These are phyloP conservation scores for Drosophila mercatorum DNA, from an alignment of 2,888 invertebrate genomes.

Conservation along the genomic window DNA sequence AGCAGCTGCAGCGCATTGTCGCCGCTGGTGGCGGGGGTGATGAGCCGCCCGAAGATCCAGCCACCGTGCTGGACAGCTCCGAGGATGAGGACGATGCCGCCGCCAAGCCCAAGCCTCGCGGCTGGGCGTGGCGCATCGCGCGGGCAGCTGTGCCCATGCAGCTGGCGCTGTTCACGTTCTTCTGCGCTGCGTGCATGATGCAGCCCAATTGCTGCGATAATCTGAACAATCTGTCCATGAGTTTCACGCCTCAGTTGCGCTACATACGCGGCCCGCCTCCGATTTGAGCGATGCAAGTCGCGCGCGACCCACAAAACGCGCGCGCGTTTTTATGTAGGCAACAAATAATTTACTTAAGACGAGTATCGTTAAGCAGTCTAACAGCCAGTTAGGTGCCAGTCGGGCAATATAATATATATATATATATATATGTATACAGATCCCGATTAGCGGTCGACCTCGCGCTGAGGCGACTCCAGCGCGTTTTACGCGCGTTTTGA, in stretches of 20 bases:
- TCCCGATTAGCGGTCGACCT: constrained; percentile 21
- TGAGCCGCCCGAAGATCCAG: constrained; percentile 78
- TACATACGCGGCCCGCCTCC: constrained; percentile 92
- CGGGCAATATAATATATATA: constrained; percentile 8
- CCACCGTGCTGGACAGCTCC: constrained; percentile 60
- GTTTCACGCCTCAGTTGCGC: constrained; percentile 90
- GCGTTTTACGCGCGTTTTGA: constrained; percentile 25
- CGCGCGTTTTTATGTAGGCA: constrained; percentile 55
- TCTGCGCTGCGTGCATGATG: constrained; percentile 89
- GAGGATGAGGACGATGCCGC: constrained; percentile 65
- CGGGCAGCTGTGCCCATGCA: constrained; percentile 90
- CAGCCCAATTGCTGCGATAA: constrained; percentile 91
- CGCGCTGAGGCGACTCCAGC: constrained; percentile 27
- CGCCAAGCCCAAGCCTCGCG: constrained; percentile 51
- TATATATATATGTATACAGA: not conserved
- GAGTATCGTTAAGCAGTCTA: constrained; percentile 46
- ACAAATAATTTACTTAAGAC: constrained; percentile 33
- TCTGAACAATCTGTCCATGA: constrained; percentile 89
- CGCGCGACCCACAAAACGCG: constrained; percentile 15
- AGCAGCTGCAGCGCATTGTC: constrained; percentile 46
- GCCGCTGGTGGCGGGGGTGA: constrained; percentile 68
- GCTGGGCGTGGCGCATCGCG: constrained; percentile 89
- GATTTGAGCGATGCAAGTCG: constrained; percentile 85
- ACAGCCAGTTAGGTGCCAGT: constrained; percentile 24
- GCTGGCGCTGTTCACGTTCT: constrained; percentile 88